phyloP scores from a whole-genome alignment of 2,797 vertebrate species.

The Pseudochirops corinnae region DNA sequence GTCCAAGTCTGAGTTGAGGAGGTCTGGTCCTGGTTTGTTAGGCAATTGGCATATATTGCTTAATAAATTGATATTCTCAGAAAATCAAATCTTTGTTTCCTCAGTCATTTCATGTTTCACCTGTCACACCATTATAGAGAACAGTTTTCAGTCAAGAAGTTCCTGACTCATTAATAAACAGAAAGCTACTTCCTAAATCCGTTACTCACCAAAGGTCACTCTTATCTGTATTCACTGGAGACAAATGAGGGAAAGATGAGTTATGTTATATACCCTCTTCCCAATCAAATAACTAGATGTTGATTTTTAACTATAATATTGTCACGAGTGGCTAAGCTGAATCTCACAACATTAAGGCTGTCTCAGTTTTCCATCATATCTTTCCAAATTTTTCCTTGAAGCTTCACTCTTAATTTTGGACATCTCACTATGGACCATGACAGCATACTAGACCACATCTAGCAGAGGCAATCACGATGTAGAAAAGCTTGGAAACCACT shows the following conservation, averaged over 20 bases:
- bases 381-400: background rate
- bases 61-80: too few relatives aligned
- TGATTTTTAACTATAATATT: background rate
- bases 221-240: background rate
- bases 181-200: background rate
- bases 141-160: background rate
- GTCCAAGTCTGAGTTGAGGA: too few relatives aligned
- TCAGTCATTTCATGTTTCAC: too few relatives aligned
- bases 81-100: too few relatives aligned
- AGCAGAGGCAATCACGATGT: background rate
- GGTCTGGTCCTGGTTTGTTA: too few relatives aligned
- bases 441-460: background rate
- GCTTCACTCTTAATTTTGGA: background rate
- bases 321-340: background rate
- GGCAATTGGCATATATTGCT: too few relatives aligned
- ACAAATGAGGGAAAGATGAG: background rate
- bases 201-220: background rate
- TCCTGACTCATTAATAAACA: background rate
- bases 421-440: background rate
- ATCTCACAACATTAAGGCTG: background rate
- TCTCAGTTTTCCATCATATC: background rate
- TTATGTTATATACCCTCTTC: background rate
- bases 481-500: background rate
- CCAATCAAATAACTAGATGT: background rate
- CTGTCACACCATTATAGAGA: background rate